Evolutionary conservation across 2,113 vertebrate species (phyloP).

Genomic region (Tupaia chinensis): DNA sequence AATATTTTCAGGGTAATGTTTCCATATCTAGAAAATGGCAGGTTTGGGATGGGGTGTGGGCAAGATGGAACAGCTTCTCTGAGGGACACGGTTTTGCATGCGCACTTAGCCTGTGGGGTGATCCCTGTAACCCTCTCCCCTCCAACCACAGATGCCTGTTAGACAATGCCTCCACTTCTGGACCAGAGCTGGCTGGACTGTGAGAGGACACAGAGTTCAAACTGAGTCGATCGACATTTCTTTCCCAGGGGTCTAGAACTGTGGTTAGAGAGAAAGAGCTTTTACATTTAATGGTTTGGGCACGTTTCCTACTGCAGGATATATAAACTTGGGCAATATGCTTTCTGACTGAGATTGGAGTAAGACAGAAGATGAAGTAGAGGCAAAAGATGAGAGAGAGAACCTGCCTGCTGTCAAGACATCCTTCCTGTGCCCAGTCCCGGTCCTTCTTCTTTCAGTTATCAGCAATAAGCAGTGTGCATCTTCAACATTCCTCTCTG

Average conservation of each 20-base stretch:
- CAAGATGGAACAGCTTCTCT: not conserved
- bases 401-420: not conserved
- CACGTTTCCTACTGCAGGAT: not conserved
- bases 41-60: not conserved
- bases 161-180: not conserved
- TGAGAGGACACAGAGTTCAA: not conserved
- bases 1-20: not conserved
- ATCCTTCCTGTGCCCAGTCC: not conserved
- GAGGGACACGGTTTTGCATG: not conserved
- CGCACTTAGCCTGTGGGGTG: not conserved
- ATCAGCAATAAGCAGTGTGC: not conserved
- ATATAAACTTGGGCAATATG: not conserved
- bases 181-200: not conserved
- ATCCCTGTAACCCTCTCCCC: not conserved
- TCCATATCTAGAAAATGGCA: not conserved
- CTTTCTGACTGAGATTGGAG: not conserved
- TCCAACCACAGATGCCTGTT: not conserved
- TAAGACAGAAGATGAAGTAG: not conserved
- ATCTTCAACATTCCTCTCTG: slow-evolving; percentile 8
- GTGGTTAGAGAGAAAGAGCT: not conserved
- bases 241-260: not conserved
- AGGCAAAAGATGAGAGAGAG: not conserved
- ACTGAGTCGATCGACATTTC: not conserved
- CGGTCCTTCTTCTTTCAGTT: not conserved
- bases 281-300: not conserved